A percentile compares a stretch with the other conserved stretches of the same genome.
Evolutionary conservation across 2,113 vertebrate genomes (phyloP).

Genomic region (Passer domesticus): DNA sequence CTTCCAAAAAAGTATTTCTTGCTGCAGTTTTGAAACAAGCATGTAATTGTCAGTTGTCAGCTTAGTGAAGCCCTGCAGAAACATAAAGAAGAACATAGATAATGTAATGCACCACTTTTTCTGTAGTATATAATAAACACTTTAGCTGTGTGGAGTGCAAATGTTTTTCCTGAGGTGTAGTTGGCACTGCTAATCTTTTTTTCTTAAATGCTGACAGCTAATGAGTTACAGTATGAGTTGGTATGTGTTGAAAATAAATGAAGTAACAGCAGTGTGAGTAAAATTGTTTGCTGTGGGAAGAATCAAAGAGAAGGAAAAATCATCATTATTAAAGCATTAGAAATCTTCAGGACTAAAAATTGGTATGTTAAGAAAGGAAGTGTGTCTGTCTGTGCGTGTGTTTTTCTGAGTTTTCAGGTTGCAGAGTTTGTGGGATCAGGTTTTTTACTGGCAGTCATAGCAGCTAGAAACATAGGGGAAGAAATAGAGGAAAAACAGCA

Average conservation of each 20-base stretch:
- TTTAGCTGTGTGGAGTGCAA: background rate
- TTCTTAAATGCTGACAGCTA: background rate
- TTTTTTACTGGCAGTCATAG: background rate
- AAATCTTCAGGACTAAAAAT: background rate
- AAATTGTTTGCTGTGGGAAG: background rate
- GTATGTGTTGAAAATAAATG: background rate
- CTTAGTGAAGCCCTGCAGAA: constrained; percentile 2
- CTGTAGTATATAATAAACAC: background rate
- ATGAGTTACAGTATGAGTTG: background rate
- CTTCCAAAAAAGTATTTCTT: background rate
- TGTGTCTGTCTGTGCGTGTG: background rate
- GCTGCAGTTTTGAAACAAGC: background rate
- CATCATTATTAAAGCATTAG: background rate
- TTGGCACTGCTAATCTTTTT: background rate
- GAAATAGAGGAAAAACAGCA: background rate
- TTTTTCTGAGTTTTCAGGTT: background rate
- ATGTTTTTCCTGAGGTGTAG: constrained; percentile 34
- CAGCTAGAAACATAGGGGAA: background rate
- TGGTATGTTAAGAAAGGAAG: background rate
- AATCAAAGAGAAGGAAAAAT: background rate
- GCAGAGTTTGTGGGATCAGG: background rate
- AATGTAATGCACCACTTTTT: background rate
- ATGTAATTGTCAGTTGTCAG: background rate
- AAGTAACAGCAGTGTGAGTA: background rate
- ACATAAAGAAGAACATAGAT: background rate